Conservation (phyloP, 2,113 vertebrate species). For the Pangasianodon gigas region DNA sequence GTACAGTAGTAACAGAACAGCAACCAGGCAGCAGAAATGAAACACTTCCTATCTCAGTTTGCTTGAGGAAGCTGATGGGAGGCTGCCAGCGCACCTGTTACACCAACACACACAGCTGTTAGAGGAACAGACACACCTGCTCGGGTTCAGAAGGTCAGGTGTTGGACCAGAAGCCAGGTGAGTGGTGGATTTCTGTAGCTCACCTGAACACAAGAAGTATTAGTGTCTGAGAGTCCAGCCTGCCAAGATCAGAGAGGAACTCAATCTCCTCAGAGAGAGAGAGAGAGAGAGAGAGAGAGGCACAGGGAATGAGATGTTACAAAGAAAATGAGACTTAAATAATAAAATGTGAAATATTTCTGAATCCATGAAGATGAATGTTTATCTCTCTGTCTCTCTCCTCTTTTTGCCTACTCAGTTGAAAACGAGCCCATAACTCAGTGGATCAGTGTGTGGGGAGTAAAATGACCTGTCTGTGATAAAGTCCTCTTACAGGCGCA, state of each 20-base stretch:
- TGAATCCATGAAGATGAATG: not conserved
- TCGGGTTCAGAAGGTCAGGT: constrained; percentile 42
- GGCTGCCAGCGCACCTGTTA: constrained; percentile 35
- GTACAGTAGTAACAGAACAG: not conserved
- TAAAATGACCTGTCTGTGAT: constrained; percentile 23
- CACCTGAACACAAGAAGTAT: constrained; percentile 30
- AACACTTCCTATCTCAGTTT: constrained; percentile 18
- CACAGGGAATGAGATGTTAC: not conserved
- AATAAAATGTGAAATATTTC: not conserved
- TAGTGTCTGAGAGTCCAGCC: constrained; percentile 23
- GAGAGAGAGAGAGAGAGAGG: not conserved
- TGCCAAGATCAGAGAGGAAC: constrained; percentile 45
- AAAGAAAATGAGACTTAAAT: not conserved
- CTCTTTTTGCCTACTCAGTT: not conserved
- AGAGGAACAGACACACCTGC: constrained; percentile 27
- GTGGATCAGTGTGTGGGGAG: not conserved
- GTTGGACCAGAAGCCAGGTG: constrained; percentile 46
- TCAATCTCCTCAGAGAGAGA: not conserved
- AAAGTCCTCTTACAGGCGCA: constrained; percentile 23
- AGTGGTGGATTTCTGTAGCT: constrained; percentile 32
- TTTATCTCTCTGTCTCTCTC: not conserved
- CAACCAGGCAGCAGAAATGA: constrained; percentile 12
- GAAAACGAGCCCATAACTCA: not conserved
- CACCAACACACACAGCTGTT: constrained; percentile 23
- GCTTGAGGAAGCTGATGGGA: not conserved